Conservation (phyloP, 2,888 invertebrate genomes). For the Coenonympha arcania region DNA sequence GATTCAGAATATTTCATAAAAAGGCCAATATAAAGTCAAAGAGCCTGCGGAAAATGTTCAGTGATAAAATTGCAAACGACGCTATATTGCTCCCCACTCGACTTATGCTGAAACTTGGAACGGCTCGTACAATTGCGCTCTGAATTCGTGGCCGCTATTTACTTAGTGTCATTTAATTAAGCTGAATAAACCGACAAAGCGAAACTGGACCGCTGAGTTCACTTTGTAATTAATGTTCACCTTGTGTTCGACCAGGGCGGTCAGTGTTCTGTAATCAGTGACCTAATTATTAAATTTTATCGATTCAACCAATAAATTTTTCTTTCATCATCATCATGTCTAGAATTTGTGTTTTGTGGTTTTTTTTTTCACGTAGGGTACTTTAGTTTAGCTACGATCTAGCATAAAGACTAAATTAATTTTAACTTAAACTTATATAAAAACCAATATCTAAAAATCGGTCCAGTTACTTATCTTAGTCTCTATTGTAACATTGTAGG, state of each 20-base stretch:
- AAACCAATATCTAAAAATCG: too few relatives aligned
- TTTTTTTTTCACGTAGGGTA: too few relatives aligned
- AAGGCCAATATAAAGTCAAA: constrained; percentile 1
- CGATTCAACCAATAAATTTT: too few relatives aligned
- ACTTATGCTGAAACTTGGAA: constrained; percentile 47
- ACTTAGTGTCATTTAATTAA: constrained; percentile 64
- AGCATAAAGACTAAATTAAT: too few relatives aligned
- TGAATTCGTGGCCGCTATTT: constrained; percentile 52
- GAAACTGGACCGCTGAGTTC: constrained; percentile 21
- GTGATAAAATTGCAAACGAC: constrained; percentile 10
- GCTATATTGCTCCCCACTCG: constrained; percentile 31
- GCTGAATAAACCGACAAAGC: constrained; percentile 49
- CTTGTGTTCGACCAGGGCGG: background rate
- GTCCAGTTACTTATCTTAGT: too few relatives aligned
- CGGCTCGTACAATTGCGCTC: constrained; percentile 22
- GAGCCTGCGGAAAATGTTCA: background rate
- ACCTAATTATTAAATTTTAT: background rate
- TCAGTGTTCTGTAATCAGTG: background rate
- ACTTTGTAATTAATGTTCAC: constrained; percentile 25
- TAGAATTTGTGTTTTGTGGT: too few relatives aligned
- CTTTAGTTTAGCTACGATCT: too few relatives aligned
- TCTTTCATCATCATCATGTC: too few relatives aligned
- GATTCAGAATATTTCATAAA: constrained; percentile 2
- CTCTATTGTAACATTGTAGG: too few relatives aligned
- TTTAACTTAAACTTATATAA: too few relatives aligned